Evolutionary conservation across 2,888 invertebrate species (phyloP).

Genomic region (Ophion costatus): DNA sequence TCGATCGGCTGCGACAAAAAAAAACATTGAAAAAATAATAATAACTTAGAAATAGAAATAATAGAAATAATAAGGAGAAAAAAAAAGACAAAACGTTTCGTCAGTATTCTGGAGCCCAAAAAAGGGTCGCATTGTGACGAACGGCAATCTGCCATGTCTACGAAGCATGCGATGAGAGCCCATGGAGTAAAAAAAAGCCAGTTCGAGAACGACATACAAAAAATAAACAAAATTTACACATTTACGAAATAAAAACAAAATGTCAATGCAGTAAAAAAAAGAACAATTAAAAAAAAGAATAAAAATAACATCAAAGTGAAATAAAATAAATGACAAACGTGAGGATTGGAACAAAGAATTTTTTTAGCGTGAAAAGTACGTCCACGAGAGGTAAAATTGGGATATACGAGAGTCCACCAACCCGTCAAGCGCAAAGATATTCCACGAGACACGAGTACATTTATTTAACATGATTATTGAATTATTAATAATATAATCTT

Average conservation of each 20-base stretch:
- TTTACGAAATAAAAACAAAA: conserved; percentile 19
- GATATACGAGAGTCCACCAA: conserved; percentile 81
- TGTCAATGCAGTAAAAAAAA: conserved; percentile 1
- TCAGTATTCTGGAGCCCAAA: neutral
- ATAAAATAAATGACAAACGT: neutral
- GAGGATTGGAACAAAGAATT: conserved; percentile 3
- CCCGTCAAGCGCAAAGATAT: conserved; percentile 83
- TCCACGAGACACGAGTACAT: conserved; percentile 83
- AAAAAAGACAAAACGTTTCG: no score
- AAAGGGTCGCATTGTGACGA: conserved; percentile 15
- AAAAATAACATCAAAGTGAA: neutral
- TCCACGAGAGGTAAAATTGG: conserved; percentile 81
- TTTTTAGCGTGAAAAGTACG: conserved; percentile 78
- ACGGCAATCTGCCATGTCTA: conserved; percentile 21
- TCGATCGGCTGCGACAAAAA: conserved; percentile 4
- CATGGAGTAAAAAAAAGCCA: neutral
- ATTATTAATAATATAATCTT: conserved; percentile 77
- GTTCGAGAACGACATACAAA: neutral
- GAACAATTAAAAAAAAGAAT: neutral
- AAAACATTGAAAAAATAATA: conserved; percentile 4
- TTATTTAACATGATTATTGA: conserved; percentile 83
- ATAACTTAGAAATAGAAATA: no score
- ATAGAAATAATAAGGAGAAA: no score
- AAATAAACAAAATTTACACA: neutral
- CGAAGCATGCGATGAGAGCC: conserved; percentile 33